Evolutionary conservation across 1,140 invertebrate genomes (phyloP), one percentile per base, ranked within the genome.

Genomic region (Brachionus manjavacas): DNA sequence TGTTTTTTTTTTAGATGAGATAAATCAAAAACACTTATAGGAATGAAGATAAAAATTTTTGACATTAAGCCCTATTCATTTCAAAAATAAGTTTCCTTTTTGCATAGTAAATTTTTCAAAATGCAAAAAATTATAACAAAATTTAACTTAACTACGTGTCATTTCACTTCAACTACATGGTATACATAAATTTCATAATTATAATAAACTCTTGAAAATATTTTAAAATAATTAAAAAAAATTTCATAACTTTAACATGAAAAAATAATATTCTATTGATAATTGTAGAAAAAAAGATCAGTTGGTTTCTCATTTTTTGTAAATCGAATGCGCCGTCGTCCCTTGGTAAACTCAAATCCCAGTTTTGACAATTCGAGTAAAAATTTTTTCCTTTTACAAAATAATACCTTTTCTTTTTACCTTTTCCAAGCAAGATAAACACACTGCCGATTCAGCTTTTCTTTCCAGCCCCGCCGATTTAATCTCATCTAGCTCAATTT

Each of bases 101-200:
- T 7, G 6, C 31, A 35, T 35, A 0, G 31, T 6, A 35, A 6
- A 35, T 35, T 35, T 35, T 35, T 6, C 6, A 31, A 31, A 31
- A 31, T 31, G 28, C 31, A 35, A 35, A 35, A 35, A 35, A 31
- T 31, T 31, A 14, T 68, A 68, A 25, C 16, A 68, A 68, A 68
- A 68, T 68, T 68, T 68, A 41, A 74, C 70, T 74, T 74, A 74
- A 43, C 70, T 74, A 74, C 70, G 70, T 74, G 70, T 74, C 70
- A 74, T 41, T 74, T 74, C 11, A 41, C 1, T 16, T 43, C 20
- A 3, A 23, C 39, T 74, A 46, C 16, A 74, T 39, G 11, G 7
- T 39, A 14, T 35, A 35, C 4, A 74, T n/a, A 74, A 16, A 74
- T 43, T 20, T 74, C 16, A 74, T 41, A 41, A 74, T 23, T 41